Evolutionary conservation across 2,113 vertebrate species (phyloP).

Genomic region (Butastur rufipennis): DNA sequence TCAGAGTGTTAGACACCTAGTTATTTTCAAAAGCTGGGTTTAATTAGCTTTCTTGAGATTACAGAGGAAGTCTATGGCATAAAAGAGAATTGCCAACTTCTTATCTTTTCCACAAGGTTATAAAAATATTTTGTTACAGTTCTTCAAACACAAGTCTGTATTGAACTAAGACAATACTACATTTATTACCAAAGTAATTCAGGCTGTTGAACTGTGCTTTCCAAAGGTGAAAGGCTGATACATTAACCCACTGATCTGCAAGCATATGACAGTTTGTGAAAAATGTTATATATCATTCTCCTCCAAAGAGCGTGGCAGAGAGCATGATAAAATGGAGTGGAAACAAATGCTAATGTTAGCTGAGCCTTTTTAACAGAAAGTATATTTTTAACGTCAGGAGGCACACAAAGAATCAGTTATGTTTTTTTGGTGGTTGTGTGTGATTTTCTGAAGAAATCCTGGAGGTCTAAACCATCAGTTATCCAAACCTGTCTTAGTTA

Average conservation of each 20-base stretch:
- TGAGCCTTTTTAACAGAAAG: background rate
- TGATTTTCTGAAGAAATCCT: background rate
- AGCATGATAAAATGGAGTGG: background rate
- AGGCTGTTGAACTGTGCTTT: constrained; percentile 41
- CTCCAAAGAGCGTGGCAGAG: background rate
- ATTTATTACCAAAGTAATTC: constrained; percentile 34
- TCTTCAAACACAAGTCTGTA: constrained; percentile 4
- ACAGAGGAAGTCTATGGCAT: background rate
- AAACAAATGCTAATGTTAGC: background rate
- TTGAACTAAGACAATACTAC: constrained; percentile 19
- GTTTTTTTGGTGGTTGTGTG: background rate
- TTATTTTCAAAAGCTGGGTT: constrained; percentile 23
- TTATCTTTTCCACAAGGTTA: constrained; percentile 43
- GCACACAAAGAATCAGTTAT: background rate
- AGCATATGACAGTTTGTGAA: background rate
- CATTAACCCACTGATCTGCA: constrained; percentile 36
- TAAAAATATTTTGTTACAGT: constrained; percentile 53
- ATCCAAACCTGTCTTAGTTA: background rate
- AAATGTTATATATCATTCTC: background rate
- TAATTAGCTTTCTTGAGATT: constrained; percentile 34
- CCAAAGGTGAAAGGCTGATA: constrained; percentile 50
- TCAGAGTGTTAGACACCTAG: background rate
- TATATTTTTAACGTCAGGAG: background rate
- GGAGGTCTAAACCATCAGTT: constrained; percentile 4
- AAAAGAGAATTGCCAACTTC: constrained; percentile 21